phyloP scores from a whole-genome alignment of 2,113 vertebrate species.

The Centropristis striata region DNA sequence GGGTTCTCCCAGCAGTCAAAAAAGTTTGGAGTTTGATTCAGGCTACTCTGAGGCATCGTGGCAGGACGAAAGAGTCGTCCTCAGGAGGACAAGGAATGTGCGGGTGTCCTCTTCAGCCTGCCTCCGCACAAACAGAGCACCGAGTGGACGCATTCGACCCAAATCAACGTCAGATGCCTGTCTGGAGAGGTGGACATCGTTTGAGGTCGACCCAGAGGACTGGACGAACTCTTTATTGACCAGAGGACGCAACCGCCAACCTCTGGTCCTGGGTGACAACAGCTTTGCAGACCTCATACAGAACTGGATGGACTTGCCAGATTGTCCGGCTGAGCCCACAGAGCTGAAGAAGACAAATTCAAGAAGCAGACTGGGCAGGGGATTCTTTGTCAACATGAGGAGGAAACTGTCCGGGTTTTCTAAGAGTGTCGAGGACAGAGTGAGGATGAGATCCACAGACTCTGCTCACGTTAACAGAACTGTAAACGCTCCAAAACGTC shows the following conservation, averaged over 20 bases:
- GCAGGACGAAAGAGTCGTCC: constrained; percentile 89
- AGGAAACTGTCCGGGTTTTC: constrained; percentile 90
- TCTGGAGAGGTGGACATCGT: constrained; percentile 92
- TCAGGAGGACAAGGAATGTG: constrained; percentile 83
- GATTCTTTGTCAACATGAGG: constrained; percentile 93
- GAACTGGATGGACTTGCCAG: constrained; percentile 97
- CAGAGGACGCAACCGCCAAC: constrained; percentile 93
- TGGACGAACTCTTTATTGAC: constrained; percentile 95
- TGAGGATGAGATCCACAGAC: constrained; percentile 76
- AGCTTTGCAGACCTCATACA: constrained; percentile 96
- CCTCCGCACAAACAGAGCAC: constrained; percentile 74
- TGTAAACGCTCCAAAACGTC: constrained; percentile 86
- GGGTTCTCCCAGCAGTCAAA: constrained; percentile 86
- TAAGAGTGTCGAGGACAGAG: constrained; percentile 80
- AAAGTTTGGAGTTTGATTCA: constrained; percentile 94
- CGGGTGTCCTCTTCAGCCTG: constrained; percentile 85
- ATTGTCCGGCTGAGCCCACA: constrained; percentile 84
- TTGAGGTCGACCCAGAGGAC: constrained; percentile 88
- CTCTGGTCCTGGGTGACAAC: constrained; percentile 95
- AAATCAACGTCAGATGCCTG: constrained; percentile 93
- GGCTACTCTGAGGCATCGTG: constrained; percentile 95
- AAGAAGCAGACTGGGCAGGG: constrained; percentile 85
- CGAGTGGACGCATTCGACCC: constrained; percentile 83
- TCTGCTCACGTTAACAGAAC: constrained; percentile 67
- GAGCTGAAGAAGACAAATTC: constrained; percentile 68